Conservation (phyloP, 2,113 vertebrate genomes). For the Riparia riparia region DNA sequence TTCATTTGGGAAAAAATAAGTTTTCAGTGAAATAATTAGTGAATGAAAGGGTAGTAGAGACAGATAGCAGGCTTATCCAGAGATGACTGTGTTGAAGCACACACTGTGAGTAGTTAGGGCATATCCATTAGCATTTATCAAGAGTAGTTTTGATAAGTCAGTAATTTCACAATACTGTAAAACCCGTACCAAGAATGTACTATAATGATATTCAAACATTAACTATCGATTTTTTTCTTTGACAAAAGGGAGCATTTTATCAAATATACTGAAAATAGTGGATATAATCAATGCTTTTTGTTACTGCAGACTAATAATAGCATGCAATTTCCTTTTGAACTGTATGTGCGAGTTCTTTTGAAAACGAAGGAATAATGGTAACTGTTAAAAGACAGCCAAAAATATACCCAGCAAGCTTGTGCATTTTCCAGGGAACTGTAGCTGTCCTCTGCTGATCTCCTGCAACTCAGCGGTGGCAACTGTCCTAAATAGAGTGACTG, state of each 20-base stretch:
- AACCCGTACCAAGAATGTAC: background rate
- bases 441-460: constrained; percentile 4
- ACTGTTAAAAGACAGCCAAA: constrained; percentile 1
- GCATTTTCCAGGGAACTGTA: background rate
- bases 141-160: background rate
- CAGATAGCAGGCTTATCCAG: background rate
- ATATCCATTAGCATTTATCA: background rate
- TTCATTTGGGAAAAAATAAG: background rate
- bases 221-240: background rate
- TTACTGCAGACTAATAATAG: constrained; percentile 37
- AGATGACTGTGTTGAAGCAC: background rate
- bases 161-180: background rate
- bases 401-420: background rate
- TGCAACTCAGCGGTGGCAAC: background rate
- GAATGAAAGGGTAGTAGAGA: background rate
- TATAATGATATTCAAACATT: background rate
- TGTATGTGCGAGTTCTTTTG: background rate
- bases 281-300: constrained; percentile 45
- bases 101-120: background rate
- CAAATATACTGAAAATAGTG: background rate
- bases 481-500: background rate
- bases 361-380: constrained; percentile 41
- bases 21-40: background rate
- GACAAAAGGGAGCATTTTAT: background rate
- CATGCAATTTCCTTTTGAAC: constrained; percentile 40